These are phyloP conservation scores for Strigops habroptila DNA, from an alignment of 2,113 vertebrate genomes.

Conservation along the genomic window DNA sequence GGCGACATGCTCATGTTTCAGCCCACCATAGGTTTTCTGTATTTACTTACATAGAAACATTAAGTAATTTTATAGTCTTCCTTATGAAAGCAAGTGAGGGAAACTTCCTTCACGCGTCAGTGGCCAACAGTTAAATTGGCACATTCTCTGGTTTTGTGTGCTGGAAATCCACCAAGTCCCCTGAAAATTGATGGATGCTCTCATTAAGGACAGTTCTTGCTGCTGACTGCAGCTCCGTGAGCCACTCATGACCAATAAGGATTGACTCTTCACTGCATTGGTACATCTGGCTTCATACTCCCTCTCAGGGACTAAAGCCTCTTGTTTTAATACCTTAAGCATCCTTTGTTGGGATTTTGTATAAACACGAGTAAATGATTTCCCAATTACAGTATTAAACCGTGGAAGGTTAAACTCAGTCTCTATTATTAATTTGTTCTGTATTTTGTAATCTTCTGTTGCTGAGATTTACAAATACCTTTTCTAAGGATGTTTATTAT, in stretches of 20 bases:
- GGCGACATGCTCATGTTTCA: neutral
- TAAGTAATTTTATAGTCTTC: neutral
- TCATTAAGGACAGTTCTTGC: slow-evolving; percentile 30
- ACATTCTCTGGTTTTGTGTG: neutral
- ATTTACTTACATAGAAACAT: neutral
- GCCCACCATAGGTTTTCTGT: neutral
- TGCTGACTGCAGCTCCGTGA: slow-evolving; percentile 12
- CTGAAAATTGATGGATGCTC: slow-evolving; percentile 41
- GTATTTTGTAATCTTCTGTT: neutral
- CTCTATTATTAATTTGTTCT: neutral
- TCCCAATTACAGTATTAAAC: slow-evolving; percentile 57
- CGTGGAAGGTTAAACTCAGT: slow-evolving; percentile 9
- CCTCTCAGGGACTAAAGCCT: slow-evolving; percentile 18
- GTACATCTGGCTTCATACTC: slow-evolving; percentile 39
- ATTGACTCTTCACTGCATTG: neutral
- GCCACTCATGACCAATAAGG: neutral
- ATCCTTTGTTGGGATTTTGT: slow-evolving; percentile 47
- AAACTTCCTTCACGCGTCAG: neutral
- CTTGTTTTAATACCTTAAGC: slow-evolving; percentile 41
- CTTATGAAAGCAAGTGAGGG: neutral
- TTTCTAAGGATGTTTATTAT: slow-evolving; percentile 6
- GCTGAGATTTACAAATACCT: slow-evolving; percentile 30
- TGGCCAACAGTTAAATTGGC: neutral
- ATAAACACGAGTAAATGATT: slow-evolving; percentile 17
- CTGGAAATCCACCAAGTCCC: slow-evolving; percentile 15